Percentiles rank a stretch among this genome's conserved stretches.
These are phyloP conservation scores for Coracopsis vasa DNA, from an alignment of 2,113 vertebrate genomes.

Conservation along the genomic window DNA sequence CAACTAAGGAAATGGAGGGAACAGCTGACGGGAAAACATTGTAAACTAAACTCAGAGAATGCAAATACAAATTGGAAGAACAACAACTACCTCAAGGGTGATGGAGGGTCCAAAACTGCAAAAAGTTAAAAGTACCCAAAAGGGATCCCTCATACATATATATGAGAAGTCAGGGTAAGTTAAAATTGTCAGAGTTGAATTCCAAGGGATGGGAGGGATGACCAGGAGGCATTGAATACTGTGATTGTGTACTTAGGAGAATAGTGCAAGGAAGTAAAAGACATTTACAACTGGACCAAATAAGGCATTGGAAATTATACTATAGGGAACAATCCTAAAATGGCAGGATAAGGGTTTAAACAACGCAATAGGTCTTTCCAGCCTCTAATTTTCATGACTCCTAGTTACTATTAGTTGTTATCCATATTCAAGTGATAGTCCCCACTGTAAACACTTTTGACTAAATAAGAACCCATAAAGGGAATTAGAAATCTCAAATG, in stretches of 20 bases:
- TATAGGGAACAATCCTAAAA: neutral
- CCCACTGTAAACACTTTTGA: neutral
- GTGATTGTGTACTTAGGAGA: neutral
- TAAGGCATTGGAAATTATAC: neutral
- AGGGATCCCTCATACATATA: neutral
- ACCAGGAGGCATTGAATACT: neutral
- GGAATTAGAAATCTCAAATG: neutral
- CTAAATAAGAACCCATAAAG: neutral
- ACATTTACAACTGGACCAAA: neutral
- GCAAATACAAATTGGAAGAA: neutral
- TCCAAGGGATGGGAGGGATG: accelerated
- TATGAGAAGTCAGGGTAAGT: neutral
- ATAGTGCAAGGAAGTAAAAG: neutral
- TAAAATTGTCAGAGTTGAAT: neutral
- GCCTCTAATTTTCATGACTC: neutral
- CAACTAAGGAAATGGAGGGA: neutral
- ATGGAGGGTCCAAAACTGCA: neutral
- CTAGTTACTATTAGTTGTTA: neutral
- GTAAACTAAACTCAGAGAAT: neutral
- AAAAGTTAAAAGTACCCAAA: neutral
- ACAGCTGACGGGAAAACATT: neutral
- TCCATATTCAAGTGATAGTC: neutral
- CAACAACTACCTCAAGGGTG: neutral
- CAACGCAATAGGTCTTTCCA: neutral
- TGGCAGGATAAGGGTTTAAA: neutral